Base-by-base conservation (phyloP, 2,113 vertebrate species). In the Thamnaconus septentrionalis region DNA sequence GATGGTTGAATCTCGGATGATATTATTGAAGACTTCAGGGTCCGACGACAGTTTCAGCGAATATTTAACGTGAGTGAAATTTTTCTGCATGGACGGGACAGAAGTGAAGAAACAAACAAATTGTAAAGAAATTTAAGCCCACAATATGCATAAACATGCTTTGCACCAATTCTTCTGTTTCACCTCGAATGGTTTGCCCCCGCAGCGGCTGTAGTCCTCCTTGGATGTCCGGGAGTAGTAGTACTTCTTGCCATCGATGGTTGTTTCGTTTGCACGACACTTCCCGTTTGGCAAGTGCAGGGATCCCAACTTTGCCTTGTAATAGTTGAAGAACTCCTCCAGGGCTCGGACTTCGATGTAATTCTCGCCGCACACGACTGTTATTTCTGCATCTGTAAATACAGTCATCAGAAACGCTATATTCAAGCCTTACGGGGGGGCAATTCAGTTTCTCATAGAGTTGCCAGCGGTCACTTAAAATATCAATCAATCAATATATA, bases 261-360 rank as follows among this genome's bases (percentile, higher is more conserved):
- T 60, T 54, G 83, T 82, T 18, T 62, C 77, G 7, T 79, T 64
- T n/a, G 81, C 87, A 0, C 61, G 64, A 8, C 92, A 93, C 0
- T 78, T 85, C 6, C 59, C 61, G 66, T 93, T 93, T 55, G 66
- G 55, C 52, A 91, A 50, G 67, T 91, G 88, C 54, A 92, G 59
- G 1, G 81, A 75, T 3, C 87, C 78, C 7, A 91, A 51, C 0
- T 80, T 84, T 11, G 90, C 79, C 0, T 87, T 82, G 66, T 89
- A 62, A 60, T 91, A 90, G 2, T 53, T 45, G 71, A 93, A 93
- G 46, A 86, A 91, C 6, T 89, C 90, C 43, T 91, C 86, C 0
- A 47, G 11, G 3, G 76, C 90, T 51, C 76, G n/a, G 69, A 93
- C 71, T 0, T 51, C 59, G 6, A 92, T 78, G 63, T 61, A 87